These are phyloP conservation scores for Drosophila niveifrons DNA, from an alignment of 2,888 invertebrate species.

Conservation along the genomic window DNA sequence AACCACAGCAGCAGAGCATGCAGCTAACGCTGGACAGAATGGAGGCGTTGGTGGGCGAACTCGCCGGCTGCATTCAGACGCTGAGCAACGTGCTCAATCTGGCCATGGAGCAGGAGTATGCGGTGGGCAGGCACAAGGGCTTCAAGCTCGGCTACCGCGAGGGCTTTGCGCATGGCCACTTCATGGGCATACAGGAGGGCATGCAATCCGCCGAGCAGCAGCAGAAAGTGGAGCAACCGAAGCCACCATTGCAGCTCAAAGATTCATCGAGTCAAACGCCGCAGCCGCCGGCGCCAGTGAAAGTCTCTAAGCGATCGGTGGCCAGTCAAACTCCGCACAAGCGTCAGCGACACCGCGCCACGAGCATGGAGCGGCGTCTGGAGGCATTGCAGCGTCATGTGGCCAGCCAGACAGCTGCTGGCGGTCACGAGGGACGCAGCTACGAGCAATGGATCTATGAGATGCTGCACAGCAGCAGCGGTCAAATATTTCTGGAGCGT, in stretches of 20 bases:
- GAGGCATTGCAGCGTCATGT: neutral
- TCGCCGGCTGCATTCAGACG: slow-evolving; percentile 49
- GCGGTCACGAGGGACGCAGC: slow-evolving; percentile 34
- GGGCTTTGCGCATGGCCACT: slow-evolving; percentile 65
- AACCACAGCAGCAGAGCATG: slow-evolving; percentile 26
- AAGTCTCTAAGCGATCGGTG: neutral
- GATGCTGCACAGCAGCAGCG: slow-evolving; percentile 81
- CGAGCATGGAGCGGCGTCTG: slow-evolving; percentile 3
- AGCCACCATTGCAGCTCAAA: neutral
- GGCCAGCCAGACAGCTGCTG: slow-evolving; percentile 20
- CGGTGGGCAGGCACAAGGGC: slow-evolving; percentile 57
- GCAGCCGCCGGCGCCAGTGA: neutral
- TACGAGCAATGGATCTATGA: slow-evolving; percentile 84
- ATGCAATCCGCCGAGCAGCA: slow-evolving; percentile 2
- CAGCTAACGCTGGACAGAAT: slow-evolving; percentile 24
- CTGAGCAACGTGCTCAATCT: slow-evolving; percentile 63
- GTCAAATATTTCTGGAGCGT: slow-evolving; percentile 81
- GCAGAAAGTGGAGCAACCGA: slow-evolving; percentile 22
- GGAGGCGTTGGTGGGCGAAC: slow-evolving; percentile 41
- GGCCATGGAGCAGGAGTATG: slow-evolving; percentile 66
- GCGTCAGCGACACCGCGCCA: neutral
- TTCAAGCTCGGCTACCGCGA: slow-evolving; percentile 64
- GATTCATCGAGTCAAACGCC: slow-evolving; percentile 26
- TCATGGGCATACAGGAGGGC: slow-evolving; percentile 65
- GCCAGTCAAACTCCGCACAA: slow-evolving; percentile 16